Base-by-base conservation (phyloP, 2,888 invertebrate genomes). In the Xestia xanthographa region DNA sequence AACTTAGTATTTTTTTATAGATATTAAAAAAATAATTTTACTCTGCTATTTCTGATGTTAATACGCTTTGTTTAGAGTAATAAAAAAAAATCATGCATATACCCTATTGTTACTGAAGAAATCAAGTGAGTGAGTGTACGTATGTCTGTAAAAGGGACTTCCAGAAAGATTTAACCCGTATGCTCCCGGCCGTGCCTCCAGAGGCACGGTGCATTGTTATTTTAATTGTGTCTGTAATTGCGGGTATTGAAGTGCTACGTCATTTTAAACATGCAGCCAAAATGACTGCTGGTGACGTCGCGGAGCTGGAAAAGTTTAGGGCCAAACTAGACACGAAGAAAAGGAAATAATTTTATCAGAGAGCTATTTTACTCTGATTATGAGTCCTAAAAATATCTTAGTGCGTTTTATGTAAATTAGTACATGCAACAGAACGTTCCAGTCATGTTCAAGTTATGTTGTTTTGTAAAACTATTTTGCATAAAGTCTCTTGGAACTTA, bases 381-480 rank as follows among this genome's bases (percentile, higher is more conserved):
- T 3, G 66, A 43, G 9, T 14, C 60, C 0, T 38, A 22, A 20
- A 56, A 14, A 70, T 67, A 62, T 68, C 29, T 74, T 22, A 34
- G n/a, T 56, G 45, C 63, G 56, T 67, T 75, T 50, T 53, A 84
- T 66, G 62, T 62, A 66, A 76, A 80, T 65, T 34, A 72, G 60
- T 38, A 74, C 53, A 56, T 41, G 74, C 41, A 66, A 12, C 65
- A 53, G 68, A n/a, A 81, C 20, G 26, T 68, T 75, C 20, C 53
- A 66, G 26, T 17, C 48, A 41, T 41, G 45, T 72, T 66, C 14
- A 63, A 83, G 62, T 78, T 70, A 45, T 60, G 63, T 72, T 75
- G 63, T 67, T 74, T 78, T 50, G 66, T 86, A 74, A 66, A 76
- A 78, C 75, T 78, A 70, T 75, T 84, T 78, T 58, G 75, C 84